Base-by-base conservation (phyloP, 1,140 invertebrate genomes). In the Apis mellifera region DNA sequence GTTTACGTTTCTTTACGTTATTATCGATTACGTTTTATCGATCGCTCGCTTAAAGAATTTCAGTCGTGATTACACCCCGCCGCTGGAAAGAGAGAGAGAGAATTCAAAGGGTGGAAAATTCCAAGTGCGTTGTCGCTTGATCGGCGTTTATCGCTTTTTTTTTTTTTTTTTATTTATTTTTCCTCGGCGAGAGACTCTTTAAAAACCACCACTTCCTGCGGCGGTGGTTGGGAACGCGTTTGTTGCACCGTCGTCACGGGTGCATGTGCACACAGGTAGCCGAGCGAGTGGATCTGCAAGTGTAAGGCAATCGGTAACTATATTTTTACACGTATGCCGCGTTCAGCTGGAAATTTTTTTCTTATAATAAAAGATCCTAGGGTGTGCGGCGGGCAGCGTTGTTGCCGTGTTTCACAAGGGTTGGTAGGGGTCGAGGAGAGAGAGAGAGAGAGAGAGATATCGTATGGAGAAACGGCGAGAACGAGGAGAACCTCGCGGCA, bases 301-400 rank as follows among this genome's bases (percentile, higher is more conserved):
- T 69, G 79, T 76, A 65, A 26, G 73, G 76, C 77, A 65, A 74
- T 64, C 70, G 83, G 78, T 75, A 42, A 75, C 77, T 84, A 89
- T 90, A 89, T 89, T 90, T 74, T 48, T 89, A 87, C 71, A 84
- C 79, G 79, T 60, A 71, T 74, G 72, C 80, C 70, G 84, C 89
- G 83, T 86, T 91, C 85, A 81, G 81, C 78, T 85, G 85, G 79
- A 89, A 85, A 86, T 89, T 87, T 86, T 89, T 84, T 90, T 91
- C 90, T 91, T 91, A 89, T 89, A 90, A 90, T 91, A 89, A 91
- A 85, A 89, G 85, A 88, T 90, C 83, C 66, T 60, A 75, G 85
- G 88, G 90, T 73, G 83, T 73, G 83, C 52, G 71, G 83, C 52
- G 71, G 75, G 75, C 65, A 48, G 57, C 71, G 32, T 59, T 48